Evolutionary conservation across 2,113 vertebrate species (phyloP).

Genomic region (Camelus bactrianus): DNA sequence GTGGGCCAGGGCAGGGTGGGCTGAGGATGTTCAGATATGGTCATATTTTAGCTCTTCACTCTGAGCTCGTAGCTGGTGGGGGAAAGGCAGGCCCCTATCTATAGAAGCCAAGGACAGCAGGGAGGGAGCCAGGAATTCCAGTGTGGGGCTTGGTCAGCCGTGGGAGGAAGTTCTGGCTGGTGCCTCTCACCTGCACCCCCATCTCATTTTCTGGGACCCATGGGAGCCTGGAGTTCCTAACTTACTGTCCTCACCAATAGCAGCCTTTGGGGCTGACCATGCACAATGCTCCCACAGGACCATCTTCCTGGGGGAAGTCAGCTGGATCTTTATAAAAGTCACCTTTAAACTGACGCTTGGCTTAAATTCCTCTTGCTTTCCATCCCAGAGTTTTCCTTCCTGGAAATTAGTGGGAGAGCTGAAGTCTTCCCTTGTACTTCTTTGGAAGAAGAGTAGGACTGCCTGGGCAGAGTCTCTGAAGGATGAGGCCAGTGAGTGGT

Average conservation of each 20-base stretch:
- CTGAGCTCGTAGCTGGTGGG: rapidly evolving
- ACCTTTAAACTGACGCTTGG: background rate
- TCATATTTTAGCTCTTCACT: background rate
- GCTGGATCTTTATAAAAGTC: background rate
- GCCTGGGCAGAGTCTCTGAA: background rate
- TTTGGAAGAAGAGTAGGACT: background rate
- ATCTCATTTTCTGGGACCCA: background rate
- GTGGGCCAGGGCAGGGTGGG: background rate
- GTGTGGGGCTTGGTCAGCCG: rapidly evolving
- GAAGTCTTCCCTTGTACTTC: background rate
- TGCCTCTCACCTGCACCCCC: background rate
- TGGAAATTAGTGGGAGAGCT: background rate
- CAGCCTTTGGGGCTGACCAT: background rate
- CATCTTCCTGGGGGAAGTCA: background rate
- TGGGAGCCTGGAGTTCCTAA: background rate
- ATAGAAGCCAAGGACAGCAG: background rate
- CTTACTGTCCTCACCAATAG: background rate
- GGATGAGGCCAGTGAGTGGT: background rate
- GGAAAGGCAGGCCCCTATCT: background rate
- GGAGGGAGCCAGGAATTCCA: background rate
- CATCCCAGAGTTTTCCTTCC: background rate
- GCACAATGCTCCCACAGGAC: background rate
- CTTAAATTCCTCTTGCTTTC: background rate
- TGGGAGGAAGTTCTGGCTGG: rapidly evolving
- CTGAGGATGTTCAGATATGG: background rate